phyloP scores from a whole-genome alignment of 2,113 vertebrate genomes.

The Dipodomys spectabilis region DNA sequence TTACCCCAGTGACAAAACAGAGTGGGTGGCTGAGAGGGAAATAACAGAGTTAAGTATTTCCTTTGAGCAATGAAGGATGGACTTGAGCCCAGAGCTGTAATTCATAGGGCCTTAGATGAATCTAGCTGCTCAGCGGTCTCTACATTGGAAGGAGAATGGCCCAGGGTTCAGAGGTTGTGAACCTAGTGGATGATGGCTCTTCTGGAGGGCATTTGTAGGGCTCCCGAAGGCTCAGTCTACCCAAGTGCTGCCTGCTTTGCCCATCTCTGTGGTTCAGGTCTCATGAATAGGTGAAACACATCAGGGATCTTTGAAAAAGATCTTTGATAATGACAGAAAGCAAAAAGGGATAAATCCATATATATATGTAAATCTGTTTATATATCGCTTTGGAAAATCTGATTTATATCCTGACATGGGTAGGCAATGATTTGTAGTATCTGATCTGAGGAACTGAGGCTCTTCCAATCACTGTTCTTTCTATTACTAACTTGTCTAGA shows the following conservation, averaged over 20 bases:
- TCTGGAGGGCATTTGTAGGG: neutral
- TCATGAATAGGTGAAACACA: neutral
- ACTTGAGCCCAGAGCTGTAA: conserved; percentile 51
- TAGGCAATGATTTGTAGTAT: neutral
- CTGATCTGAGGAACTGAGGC: neutral
- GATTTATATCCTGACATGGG: neutral
- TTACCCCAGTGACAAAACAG: conserved; percentile 29
- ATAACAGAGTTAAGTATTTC: conserved; percentile 69
- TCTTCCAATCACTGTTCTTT: neutral
- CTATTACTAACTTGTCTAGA: neutral
- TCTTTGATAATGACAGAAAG: neutral
- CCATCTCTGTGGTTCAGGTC: neutral
- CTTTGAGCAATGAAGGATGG: conserved; percentile 55
- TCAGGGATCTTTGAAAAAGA: conserved; percentile 20
- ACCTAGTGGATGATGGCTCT: neutral
- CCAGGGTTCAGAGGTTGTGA: neutral
- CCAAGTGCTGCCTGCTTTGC: neutral
- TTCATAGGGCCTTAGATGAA: conserved; percentile 46
- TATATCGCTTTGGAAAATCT: neutral
- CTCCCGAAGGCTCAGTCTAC: neutral
- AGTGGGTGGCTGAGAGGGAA: conserved; percentile 4
- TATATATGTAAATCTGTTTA: neutral
- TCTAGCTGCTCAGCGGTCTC: conserved; percentile 62
- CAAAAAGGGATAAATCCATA: neutral
- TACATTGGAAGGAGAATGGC: conserved; percentile 48